Percentiles rank a stretch among this genome's conserved stretches.
Evolutionary conservation across 2,113 vertebrate species (phyloP).

Genomic region (Tenebrosternarchus preto): DNA sequence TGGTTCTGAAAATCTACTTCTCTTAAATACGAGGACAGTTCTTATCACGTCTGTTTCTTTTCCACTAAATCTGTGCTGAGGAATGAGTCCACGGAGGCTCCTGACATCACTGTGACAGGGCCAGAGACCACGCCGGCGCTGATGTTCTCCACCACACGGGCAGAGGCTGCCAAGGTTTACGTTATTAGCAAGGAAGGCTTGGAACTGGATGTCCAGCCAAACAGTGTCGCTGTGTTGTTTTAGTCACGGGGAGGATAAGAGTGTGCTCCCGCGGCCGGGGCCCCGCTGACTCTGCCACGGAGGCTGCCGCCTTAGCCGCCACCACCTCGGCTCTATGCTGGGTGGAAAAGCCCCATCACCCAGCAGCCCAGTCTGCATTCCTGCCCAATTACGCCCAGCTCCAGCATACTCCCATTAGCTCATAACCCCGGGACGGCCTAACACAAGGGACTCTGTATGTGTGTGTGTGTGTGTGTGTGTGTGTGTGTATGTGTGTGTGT

Average conservation of each 20-base stretch:
- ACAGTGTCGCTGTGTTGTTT: constrained; percentile 38
- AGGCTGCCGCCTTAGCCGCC: not conserved
- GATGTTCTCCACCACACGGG: constrained; percentile 22
- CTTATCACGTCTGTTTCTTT: constrained; percentile 20
- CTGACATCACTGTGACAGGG: constrained; percentile 32
- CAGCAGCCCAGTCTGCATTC: constrained; percentile 70
- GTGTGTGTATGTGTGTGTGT: constrained; percentile 15
- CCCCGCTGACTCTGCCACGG: not conserved
- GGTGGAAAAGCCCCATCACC: constrained; percentile 54
- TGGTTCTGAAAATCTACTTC: not conserved
- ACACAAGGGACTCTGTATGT: not conserved
- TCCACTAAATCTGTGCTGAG: constrained; percentile 13
- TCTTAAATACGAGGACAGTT: constrained; percentile 10
- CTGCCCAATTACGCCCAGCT: constrained; percentile 72
- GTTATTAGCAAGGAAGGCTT: constrained; percentile 32
- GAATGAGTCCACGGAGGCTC: constrained; percentile 24
- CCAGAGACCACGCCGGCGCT: constrained; percentile 26
- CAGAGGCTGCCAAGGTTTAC: constrained; percentile 34
- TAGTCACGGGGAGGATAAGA: constrained; percentile 39
- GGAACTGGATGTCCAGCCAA: constrained; percentile 48
- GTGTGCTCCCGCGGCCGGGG: not conserved
- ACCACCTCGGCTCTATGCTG: constrained; percentile 20
- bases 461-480: constrained; percentile 24
- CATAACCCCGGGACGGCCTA: constrained; percentile 62
- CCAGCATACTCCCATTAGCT: constrained; percentile 75